Evolutionary conservation across 2,113 vertebrate species (phyloP).

Genomic region (Otus sunia): DNA sequence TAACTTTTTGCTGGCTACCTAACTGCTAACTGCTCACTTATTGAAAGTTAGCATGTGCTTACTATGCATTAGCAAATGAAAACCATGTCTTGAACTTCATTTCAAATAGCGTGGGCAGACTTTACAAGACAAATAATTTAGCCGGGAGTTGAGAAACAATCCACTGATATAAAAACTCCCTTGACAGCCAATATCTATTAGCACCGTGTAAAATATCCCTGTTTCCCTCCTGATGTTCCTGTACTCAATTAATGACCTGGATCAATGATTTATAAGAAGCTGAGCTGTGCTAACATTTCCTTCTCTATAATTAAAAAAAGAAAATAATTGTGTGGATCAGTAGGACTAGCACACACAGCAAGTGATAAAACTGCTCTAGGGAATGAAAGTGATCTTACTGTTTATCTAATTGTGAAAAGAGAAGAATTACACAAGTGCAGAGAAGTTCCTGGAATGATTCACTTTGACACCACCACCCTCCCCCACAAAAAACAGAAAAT

Average conservation of each 20-base stretch:
- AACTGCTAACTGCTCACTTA: rapidly evolving
- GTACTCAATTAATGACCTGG: neutral
- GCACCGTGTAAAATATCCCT: neutral
- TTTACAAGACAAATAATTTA: neutral
- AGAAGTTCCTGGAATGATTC: neutral
- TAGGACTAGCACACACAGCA: neutral
- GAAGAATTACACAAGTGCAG: neutral
- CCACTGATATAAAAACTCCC: neutral
- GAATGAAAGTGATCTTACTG: neutral
- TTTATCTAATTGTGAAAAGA: neutral
- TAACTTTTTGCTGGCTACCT: neutral
- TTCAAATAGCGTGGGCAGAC: neutral
- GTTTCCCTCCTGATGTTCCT: neutral
- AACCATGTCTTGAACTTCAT: neutral
- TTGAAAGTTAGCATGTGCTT: neutral
- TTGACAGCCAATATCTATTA: neutral
- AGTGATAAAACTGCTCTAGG: neutral
- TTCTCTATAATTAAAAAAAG: neutral
- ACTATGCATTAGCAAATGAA: neutral
- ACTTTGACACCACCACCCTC: neutral
- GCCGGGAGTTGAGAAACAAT: neutral
- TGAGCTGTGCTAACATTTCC: neutral
- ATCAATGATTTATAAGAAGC: neutral
- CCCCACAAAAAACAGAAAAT: neutral
- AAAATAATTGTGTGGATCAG: neutral